Base-by-base conservation (phyloP, 2,888 invertebrate genomes). In the Volucella zonaria region DNA sequence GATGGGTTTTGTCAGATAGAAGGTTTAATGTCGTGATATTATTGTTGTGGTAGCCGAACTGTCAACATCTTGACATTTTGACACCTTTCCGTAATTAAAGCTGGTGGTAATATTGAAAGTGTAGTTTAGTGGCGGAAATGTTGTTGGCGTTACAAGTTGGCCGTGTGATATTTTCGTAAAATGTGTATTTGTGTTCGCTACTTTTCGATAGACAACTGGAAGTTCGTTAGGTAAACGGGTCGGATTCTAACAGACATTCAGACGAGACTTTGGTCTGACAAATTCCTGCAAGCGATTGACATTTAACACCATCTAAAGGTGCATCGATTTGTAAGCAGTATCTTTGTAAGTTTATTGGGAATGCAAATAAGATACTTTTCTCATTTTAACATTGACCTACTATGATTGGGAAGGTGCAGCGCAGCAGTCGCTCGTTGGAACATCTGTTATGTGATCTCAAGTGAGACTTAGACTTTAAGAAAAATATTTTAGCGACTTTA, bases 351-450 rank as follows among this genome's bases (percentile, higher is more conserved):
- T 56, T 56, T 43, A 18, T 23, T 61, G 12, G 14, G 31, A 58
- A 40, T 38, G 11, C 38, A 18, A 56, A 23, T 12, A 12, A 59
- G 40, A 15, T 58, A 47, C 59, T 42, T 15, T 2, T 4, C 40
- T 51, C 3, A 54, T 56, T 18, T 42, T 56, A 66, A 54, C 74
- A 74, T 66, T 74, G 74, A 66, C 74, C 74, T 74, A 64, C 64
- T 66, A 42, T 11, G 9, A 47, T 8, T 12, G 15, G 23, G 23
- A 56, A 58, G 64, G 74, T 74, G 74, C 74, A 56, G 45, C n/a
- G 42, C 67, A 43, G 8, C 40, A 14, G n/a, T 45, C 45, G 31
- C 38, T n/a, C 52, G 43, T 31, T 47, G 45, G 8, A 47, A 70
- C 56, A 23, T 56, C 68, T n/a, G 3, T 9, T 11, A 12, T 8